A percentile compares a stretch with the other conserved stretches of the same genome.
Evolutionary conservation across 2,888 invertebrate genomes (phyloP).

Genomic region (Pachymerium ferrugineum): DNA sequence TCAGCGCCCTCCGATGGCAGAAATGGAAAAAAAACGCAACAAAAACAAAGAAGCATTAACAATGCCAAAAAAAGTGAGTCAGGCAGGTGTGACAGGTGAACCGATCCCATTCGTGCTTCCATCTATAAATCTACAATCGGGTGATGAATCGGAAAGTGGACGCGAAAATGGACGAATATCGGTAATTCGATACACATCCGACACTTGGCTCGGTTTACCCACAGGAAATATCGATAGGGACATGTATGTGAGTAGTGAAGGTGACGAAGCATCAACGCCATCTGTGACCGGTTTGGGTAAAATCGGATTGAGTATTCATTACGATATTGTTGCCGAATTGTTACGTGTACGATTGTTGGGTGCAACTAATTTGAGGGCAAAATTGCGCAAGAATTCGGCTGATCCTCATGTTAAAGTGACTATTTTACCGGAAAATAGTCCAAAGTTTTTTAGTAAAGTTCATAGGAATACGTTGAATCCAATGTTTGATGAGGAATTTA

Average conservation of each 20-base stretch:
- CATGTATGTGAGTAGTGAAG: constrained; percentile 32
- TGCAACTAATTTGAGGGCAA: constrained; percentile 32
- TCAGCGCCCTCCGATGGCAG: not conserved
- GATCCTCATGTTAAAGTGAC: constrained; percentile 35
- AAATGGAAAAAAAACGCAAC: not conserved
- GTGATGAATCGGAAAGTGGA: constrained; percentile 21
- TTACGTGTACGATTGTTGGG: constrained; percentile 29
- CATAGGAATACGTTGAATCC: constrained; percentile 33
- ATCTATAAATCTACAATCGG: constrained; percentile 17
- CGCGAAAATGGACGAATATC: not conserved
- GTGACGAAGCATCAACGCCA: constrained; percentile 29
- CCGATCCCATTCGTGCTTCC: constrained; percentile 24
- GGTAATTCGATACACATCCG: not conserved
- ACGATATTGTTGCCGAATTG: constrained; percentile 11
- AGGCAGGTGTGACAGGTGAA: constrained; percentile 22
- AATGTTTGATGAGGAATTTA: constrained; percentile 34
- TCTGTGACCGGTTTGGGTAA: constrained; percentile 30
- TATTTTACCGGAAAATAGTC: constrained; percentile 32
- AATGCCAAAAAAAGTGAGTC: constrained; percentile 29
- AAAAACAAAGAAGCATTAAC: not conserved
- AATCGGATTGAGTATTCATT: constrained; percentile 27
- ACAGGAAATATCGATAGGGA: constrained; percentile 18
- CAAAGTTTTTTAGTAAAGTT: constrained; percentile 34
- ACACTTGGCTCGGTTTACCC: not conserved
- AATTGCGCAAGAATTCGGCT: constrained; percentile 28